Percentiles rank a stretch among this genome's conserved stretches.
Evolutionary conservation across 2,888 invertebrate species (phyloP).

Genomic region (Tricholauxania praeusta): DNA sequence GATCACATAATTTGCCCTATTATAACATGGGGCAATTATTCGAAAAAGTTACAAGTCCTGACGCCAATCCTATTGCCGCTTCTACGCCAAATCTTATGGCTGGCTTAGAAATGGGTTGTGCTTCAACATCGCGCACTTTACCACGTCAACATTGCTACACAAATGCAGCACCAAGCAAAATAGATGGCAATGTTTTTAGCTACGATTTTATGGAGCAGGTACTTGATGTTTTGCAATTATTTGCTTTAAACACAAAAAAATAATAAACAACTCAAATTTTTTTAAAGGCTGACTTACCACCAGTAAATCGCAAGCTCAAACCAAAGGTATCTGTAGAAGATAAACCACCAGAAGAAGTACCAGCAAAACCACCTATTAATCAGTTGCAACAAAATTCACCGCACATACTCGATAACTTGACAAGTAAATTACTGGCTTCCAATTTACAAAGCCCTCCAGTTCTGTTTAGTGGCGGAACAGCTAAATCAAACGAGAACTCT

Average conservation of each 20-base stretch:
- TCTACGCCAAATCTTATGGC: constrained; percentile 66
- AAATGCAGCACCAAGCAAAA: constrained; percentile 70
- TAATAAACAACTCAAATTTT: not conserved
- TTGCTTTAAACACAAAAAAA: not conserved
- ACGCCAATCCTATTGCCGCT: constrained; percentile 61
- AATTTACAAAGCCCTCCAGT: constrained; percentile 48
- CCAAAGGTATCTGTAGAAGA: constrained; percentile 70
- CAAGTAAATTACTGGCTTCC: constrained; percentile 50
- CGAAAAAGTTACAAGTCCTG: constrained; percentile 59
- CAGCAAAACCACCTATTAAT: constrained; percentile 60
- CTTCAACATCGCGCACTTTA: constrained; percentile 52
- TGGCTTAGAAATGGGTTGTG: constrained; percentile 48
- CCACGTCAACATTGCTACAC: constrained; percentile 69
- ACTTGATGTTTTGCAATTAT: constrained; percentile 16
- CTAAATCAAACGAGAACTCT: constrained; percentile 40
- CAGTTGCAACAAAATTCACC: constrained; percentile 26
- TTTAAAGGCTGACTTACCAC: constrained; percentile 71
- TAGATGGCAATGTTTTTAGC: constrained; percentile 70
- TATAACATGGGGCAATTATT: constrained; percentile 63
- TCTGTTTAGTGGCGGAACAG: constrained; percentile 10
- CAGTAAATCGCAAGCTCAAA: constrained; percentile 85
- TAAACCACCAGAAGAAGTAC: constrained; percentile 60
- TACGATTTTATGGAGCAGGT: constrained; percentile 69
- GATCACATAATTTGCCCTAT: constrained; percentile 73
- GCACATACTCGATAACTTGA: constrained; percentile 51